Conservation (phyloP, 30 jellyfish, hydroid and myxozoan species). For the Hydractinia symbiolongicarpus region DNA sequence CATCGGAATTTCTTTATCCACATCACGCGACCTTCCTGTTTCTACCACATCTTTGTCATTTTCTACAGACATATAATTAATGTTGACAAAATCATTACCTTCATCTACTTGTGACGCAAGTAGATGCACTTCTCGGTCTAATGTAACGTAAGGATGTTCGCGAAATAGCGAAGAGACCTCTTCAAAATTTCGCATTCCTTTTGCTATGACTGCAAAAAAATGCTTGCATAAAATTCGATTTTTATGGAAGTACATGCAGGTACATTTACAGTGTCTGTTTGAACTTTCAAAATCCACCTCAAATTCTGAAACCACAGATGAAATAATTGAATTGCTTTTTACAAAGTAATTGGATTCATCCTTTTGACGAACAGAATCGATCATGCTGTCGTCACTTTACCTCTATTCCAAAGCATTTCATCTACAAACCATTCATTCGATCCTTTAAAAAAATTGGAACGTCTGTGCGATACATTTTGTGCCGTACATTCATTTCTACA, state of each 20-base stretch:
- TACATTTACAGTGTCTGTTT: neutral
- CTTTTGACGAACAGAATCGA: neutral
- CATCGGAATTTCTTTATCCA: too few relatives aligned
- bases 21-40: too few relatives aligned
- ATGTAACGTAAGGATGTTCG: neutral
- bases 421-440: neutral
- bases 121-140: neutral
- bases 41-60: too few relatives aligned
- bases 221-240: slow-evolving; percentile 3
- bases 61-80: too few relatives aligned
- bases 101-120: too few relatives aligned
- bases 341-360: neutral
- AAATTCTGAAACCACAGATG: neutral
- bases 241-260: neutral
- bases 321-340: neutral
- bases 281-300: neutral
- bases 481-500: neutral
- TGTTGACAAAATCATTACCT: too few relatives aligned
- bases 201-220: neutral
- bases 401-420: neutral
- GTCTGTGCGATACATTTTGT: neutral
- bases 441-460: neutral
- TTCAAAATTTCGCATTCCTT: neutral
- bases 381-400: neutral
- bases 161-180: neutral